Percentiles rank a stretch among this genome's conserved stretches.
Conservation (phyloP, 2,888 invertebrate genomes). For the Byasa hedistus region DNA sequence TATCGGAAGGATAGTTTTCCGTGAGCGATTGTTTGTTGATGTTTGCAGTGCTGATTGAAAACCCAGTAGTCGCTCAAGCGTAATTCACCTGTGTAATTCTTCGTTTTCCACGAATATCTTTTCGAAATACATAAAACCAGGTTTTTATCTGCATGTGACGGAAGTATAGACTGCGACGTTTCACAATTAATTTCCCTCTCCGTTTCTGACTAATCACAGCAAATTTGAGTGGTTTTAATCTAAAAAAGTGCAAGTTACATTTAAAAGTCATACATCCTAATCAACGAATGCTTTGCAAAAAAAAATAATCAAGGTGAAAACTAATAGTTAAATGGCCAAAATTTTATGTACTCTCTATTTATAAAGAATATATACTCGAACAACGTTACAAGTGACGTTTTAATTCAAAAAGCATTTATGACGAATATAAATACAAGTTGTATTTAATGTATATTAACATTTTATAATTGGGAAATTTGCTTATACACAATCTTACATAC, state of each 20-base stretch:
- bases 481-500: too few species aligned
- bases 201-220: neutral
- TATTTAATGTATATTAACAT: too few species aligned
- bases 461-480: too few species aligned
- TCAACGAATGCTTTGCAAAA: neutral
- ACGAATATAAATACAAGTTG: too few species aligned
- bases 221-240: neutral
- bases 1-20: neutral
- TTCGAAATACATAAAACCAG: neutral
- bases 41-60: slow-evolving; percentile 2
- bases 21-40: neutral
- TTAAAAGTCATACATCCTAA: neutral
- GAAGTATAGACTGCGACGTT: too few species aligned
- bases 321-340: too few species aligned
- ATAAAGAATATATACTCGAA: too few species aligned
- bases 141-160: neutral
- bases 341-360: too few species aligned
- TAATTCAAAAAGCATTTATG: too few species aligned
- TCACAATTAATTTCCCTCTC: neutral
- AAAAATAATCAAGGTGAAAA: too few species aligned
- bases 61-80: neutral
- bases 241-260: neutral
- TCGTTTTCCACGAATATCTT: neutral
- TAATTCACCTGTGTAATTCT: neutral
- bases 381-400: too few species aligned